Base-by-base conservation (phyloP, 2,113 vertebrate species). In the Apistogramma diplotaenia region DNA sequence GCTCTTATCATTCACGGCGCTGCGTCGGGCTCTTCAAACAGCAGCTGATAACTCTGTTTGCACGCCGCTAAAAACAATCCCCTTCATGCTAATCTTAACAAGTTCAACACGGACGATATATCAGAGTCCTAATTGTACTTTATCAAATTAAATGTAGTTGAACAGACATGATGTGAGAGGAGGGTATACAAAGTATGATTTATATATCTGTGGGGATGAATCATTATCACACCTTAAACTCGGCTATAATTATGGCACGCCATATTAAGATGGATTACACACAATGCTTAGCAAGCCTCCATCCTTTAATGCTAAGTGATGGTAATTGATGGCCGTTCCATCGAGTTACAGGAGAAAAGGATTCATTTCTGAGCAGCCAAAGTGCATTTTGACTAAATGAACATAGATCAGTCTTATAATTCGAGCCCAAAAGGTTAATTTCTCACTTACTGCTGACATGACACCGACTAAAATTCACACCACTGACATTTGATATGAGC, bases 11-110 rank as follows among this genome's bases (percentile, higher is more conserved):
- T 88, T 82, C 31, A 27, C 49, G 79, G 82, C 74, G n/a, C n/a
- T n/a, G n/a, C n/a, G n/a, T n/a, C n/a, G n/a, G n/a, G n/a, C n/a
- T 93, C 83, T 83, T 90, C 89, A 93, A 92, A 93, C 90, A 91
- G 1, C 25, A 75, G 83, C 90, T 65, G 86, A 93, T 91, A 93
- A 89, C 76, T 89, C 10, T 90, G 92, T 93, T 90, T 91, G 89
- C 72, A 62, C 71, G 72, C 78, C 83, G 60, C 79, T 76, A 84
- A 86, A 87, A 86, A 70, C 78, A 60, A 78, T 70, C 72, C 82
- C 55, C 77, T 80, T 77, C 62, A 79, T 71, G 83, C 80, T 86
- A 89, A 89, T 91, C 89, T 85, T 56, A 81, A 85, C 86, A 89
- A 79, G 59, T 84, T 93, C 87, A 89, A 83, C 79, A 80, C 86